Percentiles rank a stretch among this genome's conserved stretches.
phyloP scores from a whole-genome alignment of 2,888 invertebrate species.

The Kuschelorhynchus macadamiae region DNA sequence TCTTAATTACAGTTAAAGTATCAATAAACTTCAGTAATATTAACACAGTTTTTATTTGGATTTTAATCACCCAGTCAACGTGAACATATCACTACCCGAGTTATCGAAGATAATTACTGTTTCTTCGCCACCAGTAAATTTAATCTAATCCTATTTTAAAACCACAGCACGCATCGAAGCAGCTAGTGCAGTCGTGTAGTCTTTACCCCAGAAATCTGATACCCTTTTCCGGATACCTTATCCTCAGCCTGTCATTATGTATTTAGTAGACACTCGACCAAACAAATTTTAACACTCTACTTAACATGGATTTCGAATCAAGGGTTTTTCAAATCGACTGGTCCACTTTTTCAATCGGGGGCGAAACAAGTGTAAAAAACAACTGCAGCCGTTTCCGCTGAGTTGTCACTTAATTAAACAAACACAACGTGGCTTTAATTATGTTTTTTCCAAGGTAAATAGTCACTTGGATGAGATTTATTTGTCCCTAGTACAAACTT shows the following conservation, averaged over 20 bases:
- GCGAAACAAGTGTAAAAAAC: constrained; percentile 59
- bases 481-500: constrained; percentile 17
- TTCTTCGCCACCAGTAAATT: constrained; percentile 24
- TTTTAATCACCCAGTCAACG: constrained; percentile 5
- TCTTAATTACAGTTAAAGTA: background rate
- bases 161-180: constrained; percentile 37
- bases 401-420: constrained; percentile 54
- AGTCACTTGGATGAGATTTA: constrained; percentile 53
- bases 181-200: constrained; percentile 22
- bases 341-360: constrained; percentile 46
- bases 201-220: constrained; percentile 56
- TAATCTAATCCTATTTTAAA: constrained; percentile 37
- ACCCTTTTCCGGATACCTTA: constrained; percentile 60
- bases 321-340: constrained; percentile 21
- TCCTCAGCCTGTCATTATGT: constrained; percentile 61
- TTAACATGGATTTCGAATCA: constrained; percentile 11
- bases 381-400: constrained; percentile 59
- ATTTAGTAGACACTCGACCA: constrained; percentile 56
- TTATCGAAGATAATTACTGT: constrained; percentile 25
- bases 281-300: constrained; percentile 39
- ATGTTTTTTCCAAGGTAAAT: constrained; percentile 53
- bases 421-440: constrained; percentile 56
- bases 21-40: background rate
- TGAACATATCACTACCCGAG: constrained; percentile 6
- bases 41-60: background rate